A percentile compares a stretch with the other conserved stretches of the same genome.
Evolutionary conservation across 2,797 vertebrate species (phyloP).

Genomic region (Buphagus erythrorhynchus): DNA sequence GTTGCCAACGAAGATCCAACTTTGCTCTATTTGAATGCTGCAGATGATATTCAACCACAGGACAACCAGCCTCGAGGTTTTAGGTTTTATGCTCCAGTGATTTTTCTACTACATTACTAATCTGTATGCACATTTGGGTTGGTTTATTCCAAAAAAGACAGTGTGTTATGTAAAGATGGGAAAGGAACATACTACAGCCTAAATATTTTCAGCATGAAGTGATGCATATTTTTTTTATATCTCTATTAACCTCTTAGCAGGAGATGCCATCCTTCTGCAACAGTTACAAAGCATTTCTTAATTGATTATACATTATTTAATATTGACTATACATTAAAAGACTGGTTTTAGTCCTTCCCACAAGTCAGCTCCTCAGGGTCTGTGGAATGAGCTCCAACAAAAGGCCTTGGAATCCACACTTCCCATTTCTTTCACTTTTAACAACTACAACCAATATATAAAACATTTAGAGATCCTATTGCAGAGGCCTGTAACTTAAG

Average conservation of each 20-base stretch:
- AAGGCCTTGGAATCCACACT: background rate
- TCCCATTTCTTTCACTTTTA: background rate
- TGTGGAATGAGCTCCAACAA: background rate
- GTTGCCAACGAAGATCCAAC: background rate
- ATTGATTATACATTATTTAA: background rate
- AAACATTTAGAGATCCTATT: background rate
- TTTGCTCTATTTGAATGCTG: background rate
- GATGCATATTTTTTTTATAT: background rate
- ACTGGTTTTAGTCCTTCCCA: background rate
- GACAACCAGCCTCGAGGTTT: constrained; percentile 32
- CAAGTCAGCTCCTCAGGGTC: background rate
- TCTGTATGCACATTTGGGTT: constrained; percentile 42
- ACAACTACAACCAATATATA: background rate
- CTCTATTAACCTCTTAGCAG: background rate
- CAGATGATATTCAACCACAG: background rate
- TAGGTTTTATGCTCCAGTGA: background rate
- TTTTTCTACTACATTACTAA: constrained; percentile 43
- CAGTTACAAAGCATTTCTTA: background rate
- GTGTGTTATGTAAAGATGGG: constrained; percentile 3
- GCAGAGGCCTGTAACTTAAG: background rate
- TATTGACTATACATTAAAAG: background rate
- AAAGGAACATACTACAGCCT: background rate
- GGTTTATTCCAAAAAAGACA: constrained; percentile 26
- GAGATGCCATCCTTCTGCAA: background rate
- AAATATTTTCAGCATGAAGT: background rate